phyloP scores from a whole-genome alignment of 2,888 invertebrate genomes.

The Nysson spinosus region DNA sequence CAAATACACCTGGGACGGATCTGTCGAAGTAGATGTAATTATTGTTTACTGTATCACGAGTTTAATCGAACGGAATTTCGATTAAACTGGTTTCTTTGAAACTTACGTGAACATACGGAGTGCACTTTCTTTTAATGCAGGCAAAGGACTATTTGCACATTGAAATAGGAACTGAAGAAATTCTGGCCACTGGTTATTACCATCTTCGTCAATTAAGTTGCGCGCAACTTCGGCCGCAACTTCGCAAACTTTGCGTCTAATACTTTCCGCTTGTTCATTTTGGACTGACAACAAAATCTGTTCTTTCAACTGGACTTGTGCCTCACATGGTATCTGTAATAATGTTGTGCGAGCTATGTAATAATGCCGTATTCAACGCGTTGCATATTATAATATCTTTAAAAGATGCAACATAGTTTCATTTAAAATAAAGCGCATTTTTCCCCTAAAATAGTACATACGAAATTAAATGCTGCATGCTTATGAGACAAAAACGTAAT shows the following conservation, averaged over 20 bases:
- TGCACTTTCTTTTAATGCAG: constrained; percentile 93
- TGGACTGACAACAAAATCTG: constrained; percentile 92
- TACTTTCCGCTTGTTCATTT: constrained; percentile 87
- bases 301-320: constrained; percentile 90
- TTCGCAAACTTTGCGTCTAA: constrained; percentile 96
- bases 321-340: constrained; percentile 85
- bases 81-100: not conserved
- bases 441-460: too few relatives aligned
- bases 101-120: constrained; percentile 95
- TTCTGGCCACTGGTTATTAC: constrained; percentile 97
- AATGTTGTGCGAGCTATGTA: too few relatives aligned
- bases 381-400: too few relatives aligned
- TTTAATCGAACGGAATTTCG: not conserved
- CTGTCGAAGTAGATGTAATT: constrained; percentile 75
- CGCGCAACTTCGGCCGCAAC: constrained; percentile 97
- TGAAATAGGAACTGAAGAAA: constrained; percentile 96
- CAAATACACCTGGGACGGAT: constrained; percentile 97
- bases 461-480: too few relatives aligned
- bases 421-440: too few relatives aligned
- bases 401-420: too few relatives aligned
- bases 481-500: too few relatives aligned
- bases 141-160: constrained; percentile 90
- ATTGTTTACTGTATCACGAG: not conserved
- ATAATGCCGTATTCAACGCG: not conserved
- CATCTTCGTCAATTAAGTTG: constrained; percentile 96